Conservation (phyloP, 2,113 vertebrate species). For the Sceloporus tristichus region DNA sequence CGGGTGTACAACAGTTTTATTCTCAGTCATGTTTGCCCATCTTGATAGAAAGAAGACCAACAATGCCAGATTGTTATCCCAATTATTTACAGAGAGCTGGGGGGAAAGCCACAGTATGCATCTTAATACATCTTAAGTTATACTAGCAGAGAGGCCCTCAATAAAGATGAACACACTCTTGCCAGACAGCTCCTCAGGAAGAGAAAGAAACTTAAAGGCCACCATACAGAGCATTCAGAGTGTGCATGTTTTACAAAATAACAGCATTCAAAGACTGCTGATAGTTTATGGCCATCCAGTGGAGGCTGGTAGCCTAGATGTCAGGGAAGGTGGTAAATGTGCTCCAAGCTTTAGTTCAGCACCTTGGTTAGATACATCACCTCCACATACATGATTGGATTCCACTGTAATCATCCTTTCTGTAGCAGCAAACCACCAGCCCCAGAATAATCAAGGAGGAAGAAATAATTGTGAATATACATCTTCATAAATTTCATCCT, state of each 20-base stretch:
- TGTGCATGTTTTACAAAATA: neutral
- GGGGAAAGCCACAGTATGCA: neutral
- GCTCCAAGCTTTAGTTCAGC: no score
- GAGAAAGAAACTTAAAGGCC: neutral
- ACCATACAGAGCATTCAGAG: neutral
- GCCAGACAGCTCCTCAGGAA: neutral
- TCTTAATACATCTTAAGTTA: slow-evolving; percentile 2
- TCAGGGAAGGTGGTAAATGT: no score
- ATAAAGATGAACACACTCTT: neutral
- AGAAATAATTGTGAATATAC: no score
- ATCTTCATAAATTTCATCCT: no score
- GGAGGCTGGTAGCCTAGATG: no score
- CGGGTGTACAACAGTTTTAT: neutral
- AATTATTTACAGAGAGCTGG: neutral
- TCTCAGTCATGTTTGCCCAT: neutral
- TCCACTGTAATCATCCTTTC: no score
- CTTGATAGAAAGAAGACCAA: neutral
- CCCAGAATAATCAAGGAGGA: no score
- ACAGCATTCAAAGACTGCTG: neutral
- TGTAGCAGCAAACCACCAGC: no score
- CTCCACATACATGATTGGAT: no score
- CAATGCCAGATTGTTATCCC: fast-evolving
- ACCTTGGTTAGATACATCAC: no score
- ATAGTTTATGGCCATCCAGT: neutral
- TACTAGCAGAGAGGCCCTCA: neutral